Conservation (phyloP, 2,797 vertebrate species). For the Schizopygopsis malacanthus region DNA sequence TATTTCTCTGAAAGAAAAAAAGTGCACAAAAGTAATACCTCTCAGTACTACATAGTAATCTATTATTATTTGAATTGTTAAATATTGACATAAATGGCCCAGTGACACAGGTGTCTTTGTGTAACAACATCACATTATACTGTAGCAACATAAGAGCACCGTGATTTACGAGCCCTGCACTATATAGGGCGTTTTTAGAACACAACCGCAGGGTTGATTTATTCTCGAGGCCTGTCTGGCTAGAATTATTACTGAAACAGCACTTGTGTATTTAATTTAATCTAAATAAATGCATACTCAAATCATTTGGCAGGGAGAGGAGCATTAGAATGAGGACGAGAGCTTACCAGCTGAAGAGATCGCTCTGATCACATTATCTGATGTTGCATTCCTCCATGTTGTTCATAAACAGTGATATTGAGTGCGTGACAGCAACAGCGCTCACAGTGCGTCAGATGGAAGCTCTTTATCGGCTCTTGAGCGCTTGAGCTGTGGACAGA, state of each 20-base stretch:
- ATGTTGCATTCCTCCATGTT: background rate
- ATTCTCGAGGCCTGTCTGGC: background rate
- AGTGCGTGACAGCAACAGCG: background rate
- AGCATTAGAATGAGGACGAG: background rate
- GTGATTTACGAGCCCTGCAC: background rate
- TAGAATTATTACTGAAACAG: background rate
- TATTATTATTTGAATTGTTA: background rate
- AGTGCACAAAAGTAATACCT: background rate
- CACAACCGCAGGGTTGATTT: background rate
- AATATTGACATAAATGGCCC: background rate
- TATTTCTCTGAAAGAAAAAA: background rate
- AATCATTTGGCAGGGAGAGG: background rate
- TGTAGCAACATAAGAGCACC: background rate
- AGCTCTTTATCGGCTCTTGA: slow-evolving; percentile 19
- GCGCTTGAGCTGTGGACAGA: slow-evolving; percentile 16
- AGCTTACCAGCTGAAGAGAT: slow-evolving; percentile 20
- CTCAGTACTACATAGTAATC: background rate
- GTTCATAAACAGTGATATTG: background rate
- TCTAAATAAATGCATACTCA: background rate
- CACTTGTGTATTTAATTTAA: background rate
- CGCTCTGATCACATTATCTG: slow-evolving; percentile 7
- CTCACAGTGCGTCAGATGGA: background rate
- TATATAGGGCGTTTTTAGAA: background rate
- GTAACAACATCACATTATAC: background rate
- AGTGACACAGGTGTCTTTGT: background rate